Base-by-base conservation (phyloP, 2,888 invertebrate species). In the Acrobasis repandana region DNA sequence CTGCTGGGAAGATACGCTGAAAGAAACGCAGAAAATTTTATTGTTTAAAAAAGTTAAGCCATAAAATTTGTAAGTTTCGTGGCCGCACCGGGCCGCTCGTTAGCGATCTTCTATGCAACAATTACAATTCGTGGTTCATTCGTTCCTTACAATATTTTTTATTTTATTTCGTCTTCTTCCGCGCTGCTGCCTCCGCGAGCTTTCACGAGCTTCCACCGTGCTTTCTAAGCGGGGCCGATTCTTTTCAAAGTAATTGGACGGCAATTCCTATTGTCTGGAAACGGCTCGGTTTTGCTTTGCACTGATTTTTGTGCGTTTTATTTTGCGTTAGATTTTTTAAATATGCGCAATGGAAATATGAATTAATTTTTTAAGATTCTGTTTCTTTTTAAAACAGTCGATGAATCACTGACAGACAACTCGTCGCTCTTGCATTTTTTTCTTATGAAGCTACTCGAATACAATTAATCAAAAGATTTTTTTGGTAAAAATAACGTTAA, bases 101-200 rank as follows among this genome's bases (percentile, higher is more conserved):
- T 66, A 66, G 66, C 63, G 56, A 62, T 56, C 62, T 62, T 61
- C 62, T 61, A 61, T 64, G 64, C 66, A 64, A 66, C 66, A 66
- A 66, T 66, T 66, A 66, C 66, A 10, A 50, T 64, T 64, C 62
- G 64, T 61, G 62, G 64, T 61, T 62, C 61, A 60, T 66, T 63
- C 63, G 62, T 48, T 60, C 49, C 56, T 49, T 36, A 49, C 48
- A 58, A 58, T 58, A 58, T 49, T 58, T 43, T 49, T 58, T 58
- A 49, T 58, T 58, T 58, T 58, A 57, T 47, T 57, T 46, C 47
- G 15, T 34, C 47, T 46, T 14, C 56, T 33, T 28, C 48, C 58
- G 20, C 58, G 15, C 56, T n/a, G 43, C 46, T 28, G 20, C 50
- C 20, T 18, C 20, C 11, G 15, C 47, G 9, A n/a, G 15, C 47